A percentile compares a stretch with the other conserved stretches of the same genome.
Evolutionary conservation across 2,797 vertebrate species (phyloP).

Genomic region (Artibeus jamaicensis): DNA sequence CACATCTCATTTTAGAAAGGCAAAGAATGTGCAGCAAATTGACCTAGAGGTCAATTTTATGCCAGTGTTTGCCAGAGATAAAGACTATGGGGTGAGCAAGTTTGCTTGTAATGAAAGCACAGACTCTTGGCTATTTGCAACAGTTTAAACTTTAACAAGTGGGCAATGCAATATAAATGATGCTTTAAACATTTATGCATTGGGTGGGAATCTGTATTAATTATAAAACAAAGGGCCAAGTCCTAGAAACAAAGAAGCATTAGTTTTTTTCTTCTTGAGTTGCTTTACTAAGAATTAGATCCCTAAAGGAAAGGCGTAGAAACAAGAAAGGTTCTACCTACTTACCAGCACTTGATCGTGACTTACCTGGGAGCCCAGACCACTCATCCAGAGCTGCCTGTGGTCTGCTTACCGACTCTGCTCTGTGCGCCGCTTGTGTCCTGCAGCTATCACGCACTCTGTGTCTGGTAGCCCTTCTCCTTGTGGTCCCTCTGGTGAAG

Average conservation of each 20-base stretch:
- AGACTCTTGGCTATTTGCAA: slow-evolving; percentile 76
- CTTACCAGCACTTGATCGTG: slow-evolving; percentile 3
- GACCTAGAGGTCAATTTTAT: slow-evolving; percentile 27
- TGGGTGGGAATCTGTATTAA: slow-evolving; percentile 76
- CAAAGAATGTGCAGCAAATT: not conserved
- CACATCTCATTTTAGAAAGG: not conserved
- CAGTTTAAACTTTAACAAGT: slow-evolving; percentile 79
- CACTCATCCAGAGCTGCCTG: not conserved
- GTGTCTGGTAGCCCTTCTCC: not conserved
- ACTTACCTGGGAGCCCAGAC: not conserved
- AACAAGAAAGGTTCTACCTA: slow-evolving; percentile 7
- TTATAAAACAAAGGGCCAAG: slow-evolving; percentile 78
- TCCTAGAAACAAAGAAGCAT: slow-evolving; percentile 71
- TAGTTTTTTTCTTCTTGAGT: slow-evolving; percentile 42
- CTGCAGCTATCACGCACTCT: not conserved
- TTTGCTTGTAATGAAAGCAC: slow-evolving; percentile 65
- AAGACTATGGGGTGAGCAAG: slow-evolving; percentile 62
- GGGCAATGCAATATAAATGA: slow-evolving; percentile 78
- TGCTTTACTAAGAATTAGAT: slow-evolving; percentile 58
- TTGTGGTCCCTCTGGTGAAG: not conserved
- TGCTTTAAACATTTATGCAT: slow-evolving; percentile 76
- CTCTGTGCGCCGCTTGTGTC: not conserved
- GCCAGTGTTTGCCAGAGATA: slow-evolving; percentile 44
- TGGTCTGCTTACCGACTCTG: not conserved
- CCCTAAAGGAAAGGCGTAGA: slow-evolving; percentile 51